These are phyloP conservation scores for Arenaria interpres DNA, from an alignment of 2,113 vertebrate species.

Conservation along the genomic window DNA sequence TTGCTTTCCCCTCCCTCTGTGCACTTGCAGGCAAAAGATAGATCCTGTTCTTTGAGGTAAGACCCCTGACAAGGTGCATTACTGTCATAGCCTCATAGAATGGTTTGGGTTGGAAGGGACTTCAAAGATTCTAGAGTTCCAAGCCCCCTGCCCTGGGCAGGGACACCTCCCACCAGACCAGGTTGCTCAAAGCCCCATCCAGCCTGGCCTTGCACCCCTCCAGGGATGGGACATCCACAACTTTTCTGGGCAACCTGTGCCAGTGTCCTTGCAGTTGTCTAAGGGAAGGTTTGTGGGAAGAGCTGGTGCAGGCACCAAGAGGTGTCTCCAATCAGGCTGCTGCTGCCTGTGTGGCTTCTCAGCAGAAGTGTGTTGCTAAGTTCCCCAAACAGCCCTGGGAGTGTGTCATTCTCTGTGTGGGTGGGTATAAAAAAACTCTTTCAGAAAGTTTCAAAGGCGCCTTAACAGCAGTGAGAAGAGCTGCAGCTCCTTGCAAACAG, in stretches of 20 bases:
- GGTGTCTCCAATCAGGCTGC: neutral
- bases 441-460: slow-evolving; percentile 35
- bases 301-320: neutral
- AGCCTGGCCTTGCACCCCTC: no score
- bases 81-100: no score
- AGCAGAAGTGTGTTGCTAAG: slow-evolving; percentile 7
- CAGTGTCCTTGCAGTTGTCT: neutral
- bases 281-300: neutral
- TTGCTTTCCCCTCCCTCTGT: neutral
- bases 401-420: neutral
- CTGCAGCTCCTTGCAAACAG: neutral
- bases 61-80: fast-evolving
- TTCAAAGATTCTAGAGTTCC: no score
- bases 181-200: no score
- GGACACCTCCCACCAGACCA: no score
- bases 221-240: no score
- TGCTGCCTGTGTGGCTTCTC: neutral
- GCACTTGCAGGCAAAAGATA: neutral
- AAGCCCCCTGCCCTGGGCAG: no score
- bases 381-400: neutral
- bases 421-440: slow-evolving; percentile 5
- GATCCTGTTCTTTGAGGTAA: neutral
- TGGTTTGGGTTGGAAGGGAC: no score
- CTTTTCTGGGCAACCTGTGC: no score
- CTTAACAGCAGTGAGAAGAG: neutral